Conservation (phyloP, 2,888 invertebrate species). For the Dioctria linearis region DNA sequence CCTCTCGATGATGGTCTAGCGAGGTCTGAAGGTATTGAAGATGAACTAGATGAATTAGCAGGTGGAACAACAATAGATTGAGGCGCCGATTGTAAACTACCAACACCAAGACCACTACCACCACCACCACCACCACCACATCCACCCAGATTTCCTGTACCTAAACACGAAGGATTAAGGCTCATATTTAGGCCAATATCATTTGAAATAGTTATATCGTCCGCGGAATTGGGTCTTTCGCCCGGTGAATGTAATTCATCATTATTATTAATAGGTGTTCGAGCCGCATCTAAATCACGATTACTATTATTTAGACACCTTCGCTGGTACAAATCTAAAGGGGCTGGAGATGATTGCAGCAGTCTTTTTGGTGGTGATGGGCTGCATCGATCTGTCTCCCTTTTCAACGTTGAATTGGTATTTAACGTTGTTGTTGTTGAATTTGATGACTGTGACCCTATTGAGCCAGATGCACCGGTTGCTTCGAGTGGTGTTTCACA, state of each 20-base stretch:
- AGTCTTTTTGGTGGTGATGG: conserved; percentile 65
- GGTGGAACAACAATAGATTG: conserved; percentile 62
- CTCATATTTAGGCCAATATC: conserved; percentile 79
- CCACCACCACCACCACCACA: too few relatives aligned
- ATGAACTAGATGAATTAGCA: conserved; percentile 61
- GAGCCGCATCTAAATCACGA: conserved; percentile 60
- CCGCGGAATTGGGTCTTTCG: conserved; percentile 73
- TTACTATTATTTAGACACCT: conserved; percentile 63
- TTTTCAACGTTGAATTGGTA: conserved; percentile 65
- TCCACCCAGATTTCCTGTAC: conserved; percentile 69
- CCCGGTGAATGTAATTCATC: conserved; percentile 59
- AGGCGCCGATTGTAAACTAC: conserved; percentile 70
- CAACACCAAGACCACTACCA: not conserved
- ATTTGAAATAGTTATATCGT: conserved; percentile 75
- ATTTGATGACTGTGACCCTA: conserved; percentile 66
- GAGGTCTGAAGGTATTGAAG: conserved; percentile 62
- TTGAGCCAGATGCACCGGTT: conserved; percentile 61
- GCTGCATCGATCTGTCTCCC: conserved; percentile 68
- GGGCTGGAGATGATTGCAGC: conserved; percentile 64
- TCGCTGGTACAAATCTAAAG: conserved; percentile 71
- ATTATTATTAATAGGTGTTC: conserved; percentile 57
- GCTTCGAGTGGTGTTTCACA: conserved; percentile 65
- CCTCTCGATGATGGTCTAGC: conserved; percentile 65
- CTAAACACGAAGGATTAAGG: conserved; percentile 72
- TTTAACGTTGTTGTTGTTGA: conserved; percentile 66